Evolutionary conservation across 1,140 invertebrate species (phyloP).

Genomic region (Caenorhabditis brenneri): DNA sequence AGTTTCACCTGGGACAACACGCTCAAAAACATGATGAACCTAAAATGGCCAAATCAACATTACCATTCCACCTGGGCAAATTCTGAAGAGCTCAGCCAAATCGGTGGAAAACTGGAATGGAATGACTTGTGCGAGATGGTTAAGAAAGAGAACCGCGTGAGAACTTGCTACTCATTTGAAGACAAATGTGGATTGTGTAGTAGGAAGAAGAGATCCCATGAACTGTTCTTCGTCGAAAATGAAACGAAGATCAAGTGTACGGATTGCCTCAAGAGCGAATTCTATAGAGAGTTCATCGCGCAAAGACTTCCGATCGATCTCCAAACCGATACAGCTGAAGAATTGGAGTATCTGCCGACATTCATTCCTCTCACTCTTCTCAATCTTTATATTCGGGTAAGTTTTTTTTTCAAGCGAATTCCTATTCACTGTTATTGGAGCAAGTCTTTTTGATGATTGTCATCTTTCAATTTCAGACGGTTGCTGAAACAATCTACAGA

Average conservation of each 20-base stretch:
- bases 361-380: background rate
- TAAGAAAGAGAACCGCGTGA: background rate
- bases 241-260: background rate
- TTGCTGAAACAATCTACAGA: slow-evolving; percentile 24
- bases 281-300: slow-evolving; percentile 9
- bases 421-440: too few relatives aligned
- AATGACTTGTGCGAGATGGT: background rate
- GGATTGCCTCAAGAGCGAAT: background rate
- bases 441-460: too few relatives aligned
- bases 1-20: background rate
- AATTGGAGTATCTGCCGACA: slow-evolving; percentile 20
- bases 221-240: background rate
- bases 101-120: slow-evolving; percentile 25
- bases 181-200: background rate
- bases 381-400: slow-evolving; percentile 24
- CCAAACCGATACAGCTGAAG: background rate
- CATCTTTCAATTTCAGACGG: too few relatives aligned
- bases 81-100: background rate
- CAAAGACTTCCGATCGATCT: slow-evolving; percentile 10
- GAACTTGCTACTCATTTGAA: background rate
- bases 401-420: background rate
- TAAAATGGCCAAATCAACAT: background rate
- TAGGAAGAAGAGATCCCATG: background rate
- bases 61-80: background rate
- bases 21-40: background rate